Conservation (phyloP, 2,797 vertebrate species). For the Sparidentex hasta region DNA sequence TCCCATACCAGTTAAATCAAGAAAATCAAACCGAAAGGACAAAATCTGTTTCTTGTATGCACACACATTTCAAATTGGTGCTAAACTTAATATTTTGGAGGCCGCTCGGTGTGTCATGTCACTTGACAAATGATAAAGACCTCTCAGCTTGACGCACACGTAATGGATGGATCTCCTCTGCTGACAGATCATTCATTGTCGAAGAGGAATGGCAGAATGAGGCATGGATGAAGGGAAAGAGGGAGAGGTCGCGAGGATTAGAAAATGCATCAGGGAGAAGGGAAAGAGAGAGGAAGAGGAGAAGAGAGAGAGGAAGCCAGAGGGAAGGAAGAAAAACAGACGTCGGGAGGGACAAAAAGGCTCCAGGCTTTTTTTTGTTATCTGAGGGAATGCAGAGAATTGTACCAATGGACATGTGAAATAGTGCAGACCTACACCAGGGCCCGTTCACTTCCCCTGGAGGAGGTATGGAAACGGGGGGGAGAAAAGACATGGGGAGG, state of each 20-base stretch:
- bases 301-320: constrained; percentile 12
- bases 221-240: constrained; percentile 10
- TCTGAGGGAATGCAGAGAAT: constrained; percentile 69
- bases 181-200: constrained; percentile 41
- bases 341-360: constrained; percentile 18
- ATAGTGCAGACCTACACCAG: constrained; percentile 61
- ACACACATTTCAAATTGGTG: background rate
- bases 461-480: constrained; percentile 57
- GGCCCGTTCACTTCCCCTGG: constrained; percentile 58
- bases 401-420: constrained; percentile 61
- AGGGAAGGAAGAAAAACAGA: constrained; percentile 54
- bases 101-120: constrained; percentile 15
- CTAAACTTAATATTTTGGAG: constrained; percentile 9
- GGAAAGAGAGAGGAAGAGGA: constrained; percentile 17
- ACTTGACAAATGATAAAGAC: constrained; percentile 40
- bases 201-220: constrained; percentile 26
- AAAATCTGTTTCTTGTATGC: background rate
- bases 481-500: constrained; percentile 24
- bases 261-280: background rate
- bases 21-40: background rate
- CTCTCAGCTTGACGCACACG: constrained; percentile 29
- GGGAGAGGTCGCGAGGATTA: constrained; percentile 6
- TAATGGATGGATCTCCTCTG: constrained; percentile 29
- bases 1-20: constrained; percentile 1
- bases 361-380: constrained; percentile 49